Conservation (phyloP, 2,113 vertebrate genomes). For the pig (Sus scrofa) region DNA sequence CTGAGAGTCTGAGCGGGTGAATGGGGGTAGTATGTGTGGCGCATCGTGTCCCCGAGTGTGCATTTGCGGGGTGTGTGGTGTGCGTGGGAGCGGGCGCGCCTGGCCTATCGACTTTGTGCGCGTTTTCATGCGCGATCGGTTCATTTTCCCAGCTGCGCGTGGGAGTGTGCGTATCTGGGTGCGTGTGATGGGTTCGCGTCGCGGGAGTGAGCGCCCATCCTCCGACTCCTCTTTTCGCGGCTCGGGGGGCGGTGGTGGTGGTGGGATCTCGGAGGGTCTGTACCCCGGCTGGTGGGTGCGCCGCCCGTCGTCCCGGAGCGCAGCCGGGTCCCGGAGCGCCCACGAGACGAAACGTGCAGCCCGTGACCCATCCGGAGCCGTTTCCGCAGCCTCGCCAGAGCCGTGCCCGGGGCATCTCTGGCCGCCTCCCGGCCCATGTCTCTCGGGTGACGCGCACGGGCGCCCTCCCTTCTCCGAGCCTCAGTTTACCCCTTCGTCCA, state of each 20-base stretch:
- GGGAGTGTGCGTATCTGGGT: background rate
- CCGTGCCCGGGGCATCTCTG: background rate
- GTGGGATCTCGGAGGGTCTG: background rate
- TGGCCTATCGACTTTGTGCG: background rate
- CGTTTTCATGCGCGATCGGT: background rate
- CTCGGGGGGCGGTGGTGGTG: background rate
- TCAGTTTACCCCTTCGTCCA: slow-evolving; percentile 53
- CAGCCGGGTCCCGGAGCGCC: background rate
- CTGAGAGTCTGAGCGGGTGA: background rate
- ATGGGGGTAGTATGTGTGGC: background rate
- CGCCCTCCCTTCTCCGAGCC: background rate
- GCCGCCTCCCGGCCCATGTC: background rate
- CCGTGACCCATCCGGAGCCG: background rate
- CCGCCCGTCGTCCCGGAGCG: background rate
- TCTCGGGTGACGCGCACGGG: background rate
- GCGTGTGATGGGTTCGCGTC: background rate
- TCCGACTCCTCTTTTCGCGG: background rate
- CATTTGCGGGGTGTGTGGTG: background rate
- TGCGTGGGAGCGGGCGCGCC: background rate
- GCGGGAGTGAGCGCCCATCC: background rate
- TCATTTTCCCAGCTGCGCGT: background rate
- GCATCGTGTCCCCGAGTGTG: background rate
- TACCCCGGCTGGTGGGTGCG: fast-evolving
- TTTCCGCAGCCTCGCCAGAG: background rate
- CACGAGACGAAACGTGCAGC: background rate